Percentiles rank a stretch among this genome's conserved stretches.
Evolutionary conservation across 2,888 invertebrate genomes (phyloP).

Genomic region (Xylota sylvarum): DNA sequence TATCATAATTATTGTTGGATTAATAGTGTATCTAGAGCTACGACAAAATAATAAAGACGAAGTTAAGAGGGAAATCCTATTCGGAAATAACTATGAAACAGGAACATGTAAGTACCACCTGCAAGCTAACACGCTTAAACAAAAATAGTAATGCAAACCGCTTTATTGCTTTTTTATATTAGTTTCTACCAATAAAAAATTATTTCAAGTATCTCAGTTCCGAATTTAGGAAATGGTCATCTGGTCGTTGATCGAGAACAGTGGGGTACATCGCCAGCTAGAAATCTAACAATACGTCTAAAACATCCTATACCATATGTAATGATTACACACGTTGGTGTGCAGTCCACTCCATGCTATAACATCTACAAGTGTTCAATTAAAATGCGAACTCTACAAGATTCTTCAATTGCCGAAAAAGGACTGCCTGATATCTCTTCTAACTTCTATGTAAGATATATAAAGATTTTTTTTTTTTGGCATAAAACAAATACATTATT

Average conservation of each 20-base stretch:
- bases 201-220: constrained; percentile 82
- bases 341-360: constrained; percentile 83
- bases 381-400: constrained; percentile 85
- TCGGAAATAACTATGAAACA: constrained; percentile 83
- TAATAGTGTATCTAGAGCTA: constrained; percentile 81
- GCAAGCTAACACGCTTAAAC: neutral
- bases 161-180: neutral
- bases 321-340: constrained; percentile 86
- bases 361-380: constrained; percentile 84
- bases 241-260: constrained; percentile 83
- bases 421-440: constrained; percentile 85
- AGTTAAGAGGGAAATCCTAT: constrained; percentile 79
- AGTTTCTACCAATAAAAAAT: constrained; percentile 50
- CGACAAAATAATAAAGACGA: constrained; percentile 71
- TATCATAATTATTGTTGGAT: constrained; percentile 80
- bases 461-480: neutral
- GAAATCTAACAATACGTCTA: constrained; percentile 79
- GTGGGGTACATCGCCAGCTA: constrained; percentile 83
- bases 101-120: constrained; percentile 83
- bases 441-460: constrained; percentile 83
- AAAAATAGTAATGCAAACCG: neutral
- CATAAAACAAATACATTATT: neutral
- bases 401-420: constrained; percentile 84
- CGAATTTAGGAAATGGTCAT: constrained; percentile 85
- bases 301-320: constrained; percentile 85